Percentiles rank a stretch among this genome's conserved stretches.
Evolutionary conservation across 2,888 invertebrate genomes (phyloP).

Genomic region (Cephalotes varians): DNA sequence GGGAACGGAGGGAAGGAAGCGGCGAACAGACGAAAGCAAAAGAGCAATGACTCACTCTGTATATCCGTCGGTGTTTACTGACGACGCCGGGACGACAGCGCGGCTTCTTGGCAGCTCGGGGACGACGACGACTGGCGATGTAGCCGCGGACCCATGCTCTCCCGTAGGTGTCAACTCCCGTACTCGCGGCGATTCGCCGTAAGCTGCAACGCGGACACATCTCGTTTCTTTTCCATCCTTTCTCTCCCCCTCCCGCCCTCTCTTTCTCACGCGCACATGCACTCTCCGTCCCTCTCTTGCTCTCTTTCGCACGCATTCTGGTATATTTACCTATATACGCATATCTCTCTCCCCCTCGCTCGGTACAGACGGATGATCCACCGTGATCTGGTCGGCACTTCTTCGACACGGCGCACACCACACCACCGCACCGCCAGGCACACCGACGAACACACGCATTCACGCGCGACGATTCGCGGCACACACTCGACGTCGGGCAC

Average conservation of each 20-base stretch:
- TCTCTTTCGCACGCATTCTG: conserved; percentile 19
- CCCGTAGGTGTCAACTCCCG: conserved; percentile 71
- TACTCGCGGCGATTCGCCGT: conserved; percentile 54
- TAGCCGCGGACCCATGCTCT: conserved; percentile 68
- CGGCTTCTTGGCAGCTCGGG: conserved; percentile 50
- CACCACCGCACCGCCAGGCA: conserved; percentile 17
- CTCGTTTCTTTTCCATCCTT: conserved; percentile 63
- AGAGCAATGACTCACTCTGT: conserved; percentile 67
- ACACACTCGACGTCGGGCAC: conserved; percentile 30
- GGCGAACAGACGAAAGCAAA: conserved; percentile 44
- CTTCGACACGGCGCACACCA: conserved; percentile 62
- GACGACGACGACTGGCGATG: conserved; percentile 60
- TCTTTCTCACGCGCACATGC: conserved; percentile 28
- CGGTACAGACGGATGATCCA: conserved; percentile 61
- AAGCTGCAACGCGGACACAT: conserved; percentile 66
- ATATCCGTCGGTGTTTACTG: conserved; percentile 68
- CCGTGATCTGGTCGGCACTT: conserved; percentile 71
- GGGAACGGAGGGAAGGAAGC: conserved; percentile 25
- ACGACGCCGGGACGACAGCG: conserved; percentile 59
- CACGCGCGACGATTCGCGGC: conserved; percentile 51
- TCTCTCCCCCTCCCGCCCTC: conserved; percentile 51
- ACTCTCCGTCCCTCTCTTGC: conserved; percentile 29
- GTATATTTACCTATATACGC: conserved; percentile 43
- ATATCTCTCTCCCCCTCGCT: background rate
- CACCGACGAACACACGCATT: conserved; percentile 56